These are phyloP conservation scores for Neogobius melanostomus DNA, from an alignment of 2,113 vertebrate species.

Conservation along the genomic window DNA sequence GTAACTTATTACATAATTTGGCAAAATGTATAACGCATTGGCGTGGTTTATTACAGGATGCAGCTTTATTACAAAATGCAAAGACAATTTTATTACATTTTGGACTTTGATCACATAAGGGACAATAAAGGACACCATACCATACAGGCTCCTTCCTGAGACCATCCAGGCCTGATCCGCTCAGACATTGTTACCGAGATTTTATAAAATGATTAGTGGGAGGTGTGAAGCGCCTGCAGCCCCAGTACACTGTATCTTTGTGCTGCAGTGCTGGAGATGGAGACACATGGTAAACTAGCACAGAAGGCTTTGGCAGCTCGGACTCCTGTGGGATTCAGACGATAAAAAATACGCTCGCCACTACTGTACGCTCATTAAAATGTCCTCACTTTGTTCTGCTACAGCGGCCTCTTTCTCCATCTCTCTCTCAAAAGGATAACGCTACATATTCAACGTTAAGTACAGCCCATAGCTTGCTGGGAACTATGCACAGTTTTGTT, in stretches of 20 bases:
- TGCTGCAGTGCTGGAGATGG: background rate
- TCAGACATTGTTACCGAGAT: background rate
- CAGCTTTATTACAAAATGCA: too few species aligned
- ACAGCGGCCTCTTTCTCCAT: background rate
- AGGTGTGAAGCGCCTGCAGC: background rate
- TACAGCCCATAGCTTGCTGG: background rate
- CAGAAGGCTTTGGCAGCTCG: slow-evolving; percentile 2
- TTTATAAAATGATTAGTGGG: background rate
- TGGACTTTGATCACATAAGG: too few species aligned
- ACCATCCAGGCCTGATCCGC: background rate
- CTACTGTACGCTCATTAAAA: slow-evolving; percentile 5
- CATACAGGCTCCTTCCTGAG: background rate
- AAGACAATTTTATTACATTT: too few species aligned
- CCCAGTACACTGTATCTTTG: background rate
- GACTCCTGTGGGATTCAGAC: background rate
- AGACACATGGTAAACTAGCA: background rate
- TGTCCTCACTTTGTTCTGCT: slow-evolving; percentile 4
- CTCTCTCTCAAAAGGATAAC: background rate
- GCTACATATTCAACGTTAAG: background rate
- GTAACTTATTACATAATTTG: too few species aligned
- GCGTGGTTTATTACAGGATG: too few species aligned
- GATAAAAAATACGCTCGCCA: slow-evolving; percentile 1
- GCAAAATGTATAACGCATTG: too few species aligned
- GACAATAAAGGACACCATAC: too few species aligned
- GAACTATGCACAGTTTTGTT: background rate